Base-by-base conservation (phyloP, 2,797 vertebrate species). In the Cossypha polioptera region DNA sequence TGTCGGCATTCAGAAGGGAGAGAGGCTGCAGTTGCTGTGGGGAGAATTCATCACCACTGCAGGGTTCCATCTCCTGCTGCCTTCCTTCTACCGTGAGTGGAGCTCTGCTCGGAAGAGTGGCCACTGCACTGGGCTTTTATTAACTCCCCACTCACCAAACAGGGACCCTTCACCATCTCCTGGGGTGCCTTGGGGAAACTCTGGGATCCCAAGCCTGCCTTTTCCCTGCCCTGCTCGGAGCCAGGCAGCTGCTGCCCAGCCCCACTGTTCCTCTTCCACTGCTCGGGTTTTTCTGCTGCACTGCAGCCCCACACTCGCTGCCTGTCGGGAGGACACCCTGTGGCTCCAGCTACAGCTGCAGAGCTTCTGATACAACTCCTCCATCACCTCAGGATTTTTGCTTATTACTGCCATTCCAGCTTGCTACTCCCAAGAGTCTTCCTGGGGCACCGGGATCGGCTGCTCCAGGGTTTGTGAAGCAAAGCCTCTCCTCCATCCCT, bases 261-360 rank as follows among this genome's bases (percentile, higher is more conserved):
- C 36, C 31, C 5, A 5, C 25, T 0, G 2, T 4, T 35, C 26
- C 21, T 48, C 16, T n/a, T n/a, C 16, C 45, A n/a, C 10, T 6
- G 57, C 72, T 48, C 43, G 0, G 2, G 10, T 16, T 38, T 45
- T 31, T 10, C 2, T 4, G n/a, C n/a, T 19, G 38, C 11, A 7
- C 12, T 16, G 26, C 4, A 25, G 61, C n/a, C 50, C 28, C 0
- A 1, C 26, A 54, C 2, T 2, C 26, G 26, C 16, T 10, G 50
- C 16, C 50, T 10, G 16, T 5, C 4, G 2, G 25, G 26, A 13
- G 25, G 26, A 13, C 0, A 0, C 2, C 6, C 26, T 0, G 2
- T 0, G 1, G n/a, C 5, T 65, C 40, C 40, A 26, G 26, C n/a
- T 26, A 7, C n/a, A 36, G n/a, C n/a, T 53, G 38, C 4, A 3